These are phyloP conservation scores for Carcinoscorpius rotundicauda DNA, from an alignment of 1,140 invertebrate genomes.

Conservation along the genomic window DNA sequence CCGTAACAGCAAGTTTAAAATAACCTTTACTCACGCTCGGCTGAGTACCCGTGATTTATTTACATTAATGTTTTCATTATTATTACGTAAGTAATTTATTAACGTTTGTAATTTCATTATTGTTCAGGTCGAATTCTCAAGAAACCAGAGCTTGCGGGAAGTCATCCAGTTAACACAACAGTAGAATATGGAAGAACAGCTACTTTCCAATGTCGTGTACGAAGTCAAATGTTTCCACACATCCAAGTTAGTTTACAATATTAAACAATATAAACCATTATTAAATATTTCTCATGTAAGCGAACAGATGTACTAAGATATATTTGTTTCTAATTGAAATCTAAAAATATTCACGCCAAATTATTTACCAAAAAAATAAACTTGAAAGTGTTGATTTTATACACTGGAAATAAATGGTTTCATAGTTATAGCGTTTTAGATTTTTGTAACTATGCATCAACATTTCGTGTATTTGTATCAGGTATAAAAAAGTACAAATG, in stretches of 20 bases:
- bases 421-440: neutral
- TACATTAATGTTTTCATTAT: too few species aligned
- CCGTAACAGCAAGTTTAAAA: too few species aligned
- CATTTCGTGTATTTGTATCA: neutral
- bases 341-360: too few species aligned
- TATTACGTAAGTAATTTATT: too few species aligned
- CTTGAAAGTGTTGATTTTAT: neutral
- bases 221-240: slow-evolving; percentile 18
- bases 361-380: neutral
- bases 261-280: neutral
- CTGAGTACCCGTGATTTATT: too few species aligned
- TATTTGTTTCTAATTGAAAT: too few species aligned
- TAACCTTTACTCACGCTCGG: too few species aligned
- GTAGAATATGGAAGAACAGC: slow-evolving; percentile 16
- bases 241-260: slow-evolving; percentile 13
- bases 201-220: slow-evolving; percentile 16
- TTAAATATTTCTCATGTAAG: too few species aligned
- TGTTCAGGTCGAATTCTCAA: slow-evolving; percentile 8
- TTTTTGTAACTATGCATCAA: neutral
- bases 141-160: slow-evolving; percentile 16
- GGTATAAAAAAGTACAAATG: neutral
- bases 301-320: too few species aligned
- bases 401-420: neutral
- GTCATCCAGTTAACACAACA: slow-evolving; percentile 18
- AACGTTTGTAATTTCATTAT: neutral